Conservation (phyloP, 1,140 invertebrate genomes). For the Akabosia matsudoensis region DNA sequence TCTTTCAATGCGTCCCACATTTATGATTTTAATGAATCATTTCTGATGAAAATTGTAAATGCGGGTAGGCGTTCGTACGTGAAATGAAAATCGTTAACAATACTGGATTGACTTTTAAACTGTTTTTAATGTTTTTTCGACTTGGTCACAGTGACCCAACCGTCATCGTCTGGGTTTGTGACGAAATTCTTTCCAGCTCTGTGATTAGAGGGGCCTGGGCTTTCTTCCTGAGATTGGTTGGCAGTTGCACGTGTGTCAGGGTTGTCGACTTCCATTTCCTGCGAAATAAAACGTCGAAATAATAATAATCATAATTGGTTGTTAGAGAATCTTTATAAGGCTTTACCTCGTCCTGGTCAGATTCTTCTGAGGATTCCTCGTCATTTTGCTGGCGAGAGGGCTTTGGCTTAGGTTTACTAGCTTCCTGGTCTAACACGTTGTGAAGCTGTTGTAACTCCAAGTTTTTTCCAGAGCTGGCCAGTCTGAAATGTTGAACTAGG, state of each 20-base stretch:
- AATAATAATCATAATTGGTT: not conserved
- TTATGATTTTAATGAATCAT: too few relatives aligned
- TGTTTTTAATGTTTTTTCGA: not conserved
- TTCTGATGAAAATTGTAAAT: too few relatives aligned
- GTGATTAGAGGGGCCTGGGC: not conserved
- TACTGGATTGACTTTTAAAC: not conserved
- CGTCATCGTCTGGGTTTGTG: constrained; percentile 9
- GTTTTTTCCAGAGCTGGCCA: constrained; percentile 27
- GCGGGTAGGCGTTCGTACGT: too few relatives aligned
- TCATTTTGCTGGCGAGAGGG: not conserved
- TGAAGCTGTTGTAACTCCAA: constrained; percentile 26
- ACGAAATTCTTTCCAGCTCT: constrained; percentile 5
- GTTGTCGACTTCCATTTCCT: constrained; percentile 21
- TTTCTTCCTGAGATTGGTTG: not conserved
- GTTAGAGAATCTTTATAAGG: not conserved
- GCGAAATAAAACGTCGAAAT: not conserved
- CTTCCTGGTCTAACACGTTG: not conserved
- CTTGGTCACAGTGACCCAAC: constrained; percentile 15
- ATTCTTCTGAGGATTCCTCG: not conserved
- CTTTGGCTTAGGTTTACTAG: not conserved
- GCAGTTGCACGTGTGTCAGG: not conserved
- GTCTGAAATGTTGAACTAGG: constrained; percentile 35
- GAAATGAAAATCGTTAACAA: too few relatives aligned
- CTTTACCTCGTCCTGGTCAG: constrained; percentile 7
- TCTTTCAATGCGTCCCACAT: too few relatives aligned